Conservation (phyloP, 2,888 invertebrate genomes). For the Diploptera punctata region DNA sequence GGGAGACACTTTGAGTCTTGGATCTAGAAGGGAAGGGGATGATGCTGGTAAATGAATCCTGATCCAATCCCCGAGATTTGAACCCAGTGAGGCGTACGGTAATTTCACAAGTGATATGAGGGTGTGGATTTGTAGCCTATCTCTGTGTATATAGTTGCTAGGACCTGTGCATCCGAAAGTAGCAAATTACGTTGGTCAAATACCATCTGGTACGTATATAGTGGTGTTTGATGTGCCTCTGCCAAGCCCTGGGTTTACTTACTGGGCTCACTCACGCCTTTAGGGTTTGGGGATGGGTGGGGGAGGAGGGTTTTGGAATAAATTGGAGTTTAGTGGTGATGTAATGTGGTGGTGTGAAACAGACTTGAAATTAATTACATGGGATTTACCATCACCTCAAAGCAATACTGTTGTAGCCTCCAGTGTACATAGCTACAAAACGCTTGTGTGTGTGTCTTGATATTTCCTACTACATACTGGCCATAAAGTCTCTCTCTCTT, state of each 20-base stretch:
- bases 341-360: constrained; percentile 37
- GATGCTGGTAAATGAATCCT: constrained; percentile 21
- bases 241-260: constrained; percentile 13
- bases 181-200: constrained; percentile 27
- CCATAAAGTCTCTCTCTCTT: too few relatives aligned
- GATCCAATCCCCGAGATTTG: constrained; percentile 31
- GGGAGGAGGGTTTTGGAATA: constrained; percentile 17
- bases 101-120: constrained; percentile 32
- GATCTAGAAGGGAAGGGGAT: too few relatives aligned
- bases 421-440: too few relatives aligned
- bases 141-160: constrained; percentile 7
- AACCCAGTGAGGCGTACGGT: constrained; percentile 36
- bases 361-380: constrained; percentile 38
- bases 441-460: too few relatives aligned
- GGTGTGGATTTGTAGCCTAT: too few relatives aligned
- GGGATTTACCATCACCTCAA: constrained; percentile 31
- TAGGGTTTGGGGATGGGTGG: background rate
- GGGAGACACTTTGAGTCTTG: too few relatives aligned
- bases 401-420: background rate
- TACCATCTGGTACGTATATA: background rate
- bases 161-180: constrained; percentile 18
- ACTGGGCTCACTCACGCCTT: background rate
- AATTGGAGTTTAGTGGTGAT: constrained; percentile 30
- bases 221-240: background rate
- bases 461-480: too few relatives aligned